These are phyloP conservation scores for Tragelaphus buxtoni DNA, from an alignment of 2,113 vertebrate genomes.

Conservation along the genomic window DNA sequence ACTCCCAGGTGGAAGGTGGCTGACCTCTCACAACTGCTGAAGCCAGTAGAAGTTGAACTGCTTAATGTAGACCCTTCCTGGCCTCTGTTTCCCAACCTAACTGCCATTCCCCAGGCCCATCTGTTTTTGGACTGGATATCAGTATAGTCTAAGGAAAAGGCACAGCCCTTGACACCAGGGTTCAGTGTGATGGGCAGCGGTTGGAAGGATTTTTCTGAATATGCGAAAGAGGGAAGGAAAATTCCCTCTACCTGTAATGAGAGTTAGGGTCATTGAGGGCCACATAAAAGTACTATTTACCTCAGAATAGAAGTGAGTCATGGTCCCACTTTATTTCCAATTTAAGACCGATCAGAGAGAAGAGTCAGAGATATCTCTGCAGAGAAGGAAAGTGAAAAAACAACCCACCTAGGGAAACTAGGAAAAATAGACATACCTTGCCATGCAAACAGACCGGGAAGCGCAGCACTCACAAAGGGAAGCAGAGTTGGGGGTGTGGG, in stretches of 20 bases:
- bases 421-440: neutral
- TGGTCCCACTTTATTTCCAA: constrained; percentile 56
- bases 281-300: neutral
- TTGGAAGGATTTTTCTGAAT: neutral
- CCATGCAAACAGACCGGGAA: neutral
- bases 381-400: neutral
- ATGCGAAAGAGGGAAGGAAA: neutral
- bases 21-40: neutral
- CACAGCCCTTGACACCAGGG: neutral
- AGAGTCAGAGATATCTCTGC: neutral
- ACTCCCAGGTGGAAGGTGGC: neutral
- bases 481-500: neutral
- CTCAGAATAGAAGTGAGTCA: neutral
- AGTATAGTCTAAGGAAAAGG: neutral
- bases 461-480: neutral
- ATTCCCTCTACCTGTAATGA: neutral
- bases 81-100: neutral
- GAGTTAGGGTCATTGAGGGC: neutral
- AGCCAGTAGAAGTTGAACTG: neutral
- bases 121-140: constrained; percentile 4
- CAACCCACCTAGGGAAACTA: neutral
- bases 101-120: neutral
- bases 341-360: neutral
- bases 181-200: neutral
- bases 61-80: neutral